Conservation (phyloP, 2,888 invertebrate genomes). For the Temnothorax ravouxi region DNA sequence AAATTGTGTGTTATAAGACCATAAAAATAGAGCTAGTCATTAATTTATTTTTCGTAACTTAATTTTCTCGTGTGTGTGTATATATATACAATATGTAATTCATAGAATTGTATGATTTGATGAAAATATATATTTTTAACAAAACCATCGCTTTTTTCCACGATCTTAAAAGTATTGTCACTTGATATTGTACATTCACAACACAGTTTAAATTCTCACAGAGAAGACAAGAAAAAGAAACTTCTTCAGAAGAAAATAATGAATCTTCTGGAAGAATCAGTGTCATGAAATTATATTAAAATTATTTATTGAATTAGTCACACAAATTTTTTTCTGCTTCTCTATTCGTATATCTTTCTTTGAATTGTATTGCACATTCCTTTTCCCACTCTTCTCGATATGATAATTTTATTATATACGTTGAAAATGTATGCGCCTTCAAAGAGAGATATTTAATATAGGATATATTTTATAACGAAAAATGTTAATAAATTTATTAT, state of each 20-base stretch:
- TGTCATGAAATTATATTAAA: conserved; percentile 6
- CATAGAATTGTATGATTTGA: conserved; percentile 1
- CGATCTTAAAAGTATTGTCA: conserved; percentile 38
- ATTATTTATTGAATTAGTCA: conserved; percentile 14
- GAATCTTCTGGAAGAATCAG: background rate
- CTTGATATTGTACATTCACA: conserved; percentile 40
- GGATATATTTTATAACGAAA: conserved; percentile 16
- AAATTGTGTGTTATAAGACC: conserved; percentile 20
- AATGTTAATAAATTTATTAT: background rate
- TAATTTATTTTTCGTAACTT: conserved; percentile 42
- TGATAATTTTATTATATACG: conserved; percentile 1
- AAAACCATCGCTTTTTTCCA: conserved; percentile 40
- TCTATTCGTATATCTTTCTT: conserved; percentile 38
- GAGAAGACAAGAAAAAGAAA: conserved; percentile 6
- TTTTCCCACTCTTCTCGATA: background rate
- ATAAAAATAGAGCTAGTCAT: conserved; percentile 14
- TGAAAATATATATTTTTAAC: conserved; percentile 47
- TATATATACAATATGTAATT: conserved; percentile 20
- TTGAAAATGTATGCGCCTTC: background rate
- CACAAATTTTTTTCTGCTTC: conserved; percentile 3
- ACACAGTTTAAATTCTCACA: conserved; percentile 20
- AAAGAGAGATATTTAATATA: conserved; percentile 29
- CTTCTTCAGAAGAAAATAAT: conserved; percentile 10
- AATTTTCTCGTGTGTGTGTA: background rate
- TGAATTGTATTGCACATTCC: background rate